Evolutionary conservation across 1,140 invertebrate genomes (phyloP).

Genomic region (Diabrotica virgifera): DNA sequence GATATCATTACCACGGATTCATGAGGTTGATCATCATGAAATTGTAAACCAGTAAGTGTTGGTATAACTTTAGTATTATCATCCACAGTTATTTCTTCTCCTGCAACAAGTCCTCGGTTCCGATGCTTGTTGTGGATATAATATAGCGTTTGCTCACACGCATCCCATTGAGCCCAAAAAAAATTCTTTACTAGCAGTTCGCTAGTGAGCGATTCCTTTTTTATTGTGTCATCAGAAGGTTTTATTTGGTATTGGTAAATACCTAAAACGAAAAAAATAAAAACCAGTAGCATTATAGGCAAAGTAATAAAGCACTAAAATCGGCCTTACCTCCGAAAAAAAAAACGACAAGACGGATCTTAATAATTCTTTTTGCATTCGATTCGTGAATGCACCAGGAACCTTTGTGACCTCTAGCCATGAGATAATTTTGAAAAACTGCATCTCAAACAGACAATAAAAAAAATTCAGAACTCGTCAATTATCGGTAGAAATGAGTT

Average conservation of each 20-base stretch:
- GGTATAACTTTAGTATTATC: slow-evolving; percentile 56
- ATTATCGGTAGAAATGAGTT: no score
- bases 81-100: slow-evolving; percentile 56
- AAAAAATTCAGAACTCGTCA: no score
- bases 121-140: slow-evolving; percentile 74
- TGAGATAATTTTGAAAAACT: no score
- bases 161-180: slow-evolving; percentile 81
- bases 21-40: slow-evolving; percentile 77
- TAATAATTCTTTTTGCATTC: no score
- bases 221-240: slow-evolving; percentile 36
- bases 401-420: no score
- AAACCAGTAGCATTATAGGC: no score
- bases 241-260: slow-evolving; percentile 41
- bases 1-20: slow-evolving; percentile 69
- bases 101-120: slow-evolving; percentile 62
- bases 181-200: slow-evolving; percentile 69
- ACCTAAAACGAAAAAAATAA: slow-evolving; percentile 28
- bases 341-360: no score
- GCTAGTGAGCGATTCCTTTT: slow-evolving; percentile 48
- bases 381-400: no score
- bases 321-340: no score
- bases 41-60: slow-evolving; percentile 77
- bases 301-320: no score
- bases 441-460: no score
- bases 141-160: slow-evolving; percentile 71